Conservation (phyloP, 2,888 invertebrate genomes). For the Oscheius sp. region DNA sequence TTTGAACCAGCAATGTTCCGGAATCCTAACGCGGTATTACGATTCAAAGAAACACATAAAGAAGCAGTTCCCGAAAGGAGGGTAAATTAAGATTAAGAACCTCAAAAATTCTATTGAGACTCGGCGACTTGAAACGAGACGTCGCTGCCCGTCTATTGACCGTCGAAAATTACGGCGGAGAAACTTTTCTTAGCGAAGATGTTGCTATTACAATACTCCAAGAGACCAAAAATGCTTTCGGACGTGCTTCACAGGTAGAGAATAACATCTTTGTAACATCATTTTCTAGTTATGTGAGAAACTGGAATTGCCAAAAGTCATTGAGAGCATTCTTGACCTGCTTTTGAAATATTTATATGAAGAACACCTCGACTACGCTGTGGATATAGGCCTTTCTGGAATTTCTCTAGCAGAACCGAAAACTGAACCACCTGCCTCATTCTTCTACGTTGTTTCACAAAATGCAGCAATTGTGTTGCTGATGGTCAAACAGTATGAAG, state of each 20-base stretch:
- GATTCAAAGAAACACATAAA: constrained; percentile 92
- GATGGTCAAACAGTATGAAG: constrained; percentile 90
- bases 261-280: neutral
- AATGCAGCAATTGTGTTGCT: constrained; percentile 91
- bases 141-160: constrained; percentile 91
- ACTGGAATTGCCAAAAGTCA: constrained; percentile 79
- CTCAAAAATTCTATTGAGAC: constrained; percentile 73
- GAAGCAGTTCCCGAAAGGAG: constrained; percentile 86
- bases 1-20: constrained; percentile 81
- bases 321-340: constrained; percentile 81
- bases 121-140: constrained; percentile 90
- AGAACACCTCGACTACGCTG: constrained; percentile 94
- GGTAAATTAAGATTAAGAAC: constrained; percentile 71
- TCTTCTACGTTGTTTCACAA: constrained; percentile 87
- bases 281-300: constrained; percentile 79
- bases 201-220: constrained; percentile 88
- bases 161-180: constrained; percentile 92
- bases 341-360: constrained; percentile 84
- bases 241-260: constrained; percentile 44
- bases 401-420: constrained; percentile 80
- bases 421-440: constrained; percentile 86
- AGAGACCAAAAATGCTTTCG: constrained; percentile 84
- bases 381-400: constrained; percentile 85
- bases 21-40: constrained; percentile 85
- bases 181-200: constrained; percentile 94